A percentile compares a stretch with the other conserved stretches of the same genome.
These are phyloP conservation scores for Tinea trinotella DNA, from an alignment of 2,888 invertebrate genomes.

Conservation along the genomic window DNA sequence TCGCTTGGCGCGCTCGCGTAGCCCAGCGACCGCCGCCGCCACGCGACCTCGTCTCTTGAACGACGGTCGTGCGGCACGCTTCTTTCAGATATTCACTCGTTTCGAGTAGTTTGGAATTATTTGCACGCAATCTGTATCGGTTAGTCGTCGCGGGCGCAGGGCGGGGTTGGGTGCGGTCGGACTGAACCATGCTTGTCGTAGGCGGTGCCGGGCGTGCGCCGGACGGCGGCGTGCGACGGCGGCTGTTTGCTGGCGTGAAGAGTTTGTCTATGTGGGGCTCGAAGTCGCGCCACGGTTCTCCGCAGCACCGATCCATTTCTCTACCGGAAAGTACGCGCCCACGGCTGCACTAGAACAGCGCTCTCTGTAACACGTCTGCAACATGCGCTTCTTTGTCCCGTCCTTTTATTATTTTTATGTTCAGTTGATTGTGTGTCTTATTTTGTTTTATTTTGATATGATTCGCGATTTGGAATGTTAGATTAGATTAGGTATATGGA, in stretches of 20 bases:
- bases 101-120: conserved; percentile 63
- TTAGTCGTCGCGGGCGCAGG: conserved; percentile 58
- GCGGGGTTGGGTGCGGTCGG: conserved; percentile 43
- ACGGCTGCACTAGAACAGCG: conserved; percentile 56
- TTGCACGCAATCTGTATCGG: conserved; percentile 55
- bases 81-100: conserved; percentile 56
- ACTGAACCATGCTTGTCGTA: conserved; percentile 65
- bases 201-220: conserved; percentile 54
- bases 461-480: conserved; percentile 64
- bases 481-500: conserved; percentile 34
- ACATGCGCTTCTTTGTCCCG: conserved; percentile 58
- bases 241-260: conserved; percentile 86
- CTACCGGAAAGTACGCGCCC: conserved; percentile 86
- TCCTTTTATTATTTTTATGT: conserved; percentile 52
- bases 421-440: conserved; percentile 60
- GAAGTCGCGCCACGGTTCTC: conserved; percentile 76
- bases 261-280: conserved; percentile 83
- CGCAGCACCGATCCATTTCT: conserved; percentile 87
- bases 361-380: conserved; percentile 51
- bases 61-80: conserved; percentile 27
- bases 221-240: conserved; percentile 79
- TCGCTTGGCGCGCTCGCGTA: conserved; percentile 43
- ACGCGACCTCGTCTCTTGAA: conserved; percentile 39
- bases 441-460: conserved; percentile 36
- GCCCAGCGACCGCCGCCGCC: conserved; percentile 26